These are phyloP conservation scores for Leptocoma aspasia DNA, from an alignment of 2,113 vertebrate species.

Conservation along the genomic window DNA sequence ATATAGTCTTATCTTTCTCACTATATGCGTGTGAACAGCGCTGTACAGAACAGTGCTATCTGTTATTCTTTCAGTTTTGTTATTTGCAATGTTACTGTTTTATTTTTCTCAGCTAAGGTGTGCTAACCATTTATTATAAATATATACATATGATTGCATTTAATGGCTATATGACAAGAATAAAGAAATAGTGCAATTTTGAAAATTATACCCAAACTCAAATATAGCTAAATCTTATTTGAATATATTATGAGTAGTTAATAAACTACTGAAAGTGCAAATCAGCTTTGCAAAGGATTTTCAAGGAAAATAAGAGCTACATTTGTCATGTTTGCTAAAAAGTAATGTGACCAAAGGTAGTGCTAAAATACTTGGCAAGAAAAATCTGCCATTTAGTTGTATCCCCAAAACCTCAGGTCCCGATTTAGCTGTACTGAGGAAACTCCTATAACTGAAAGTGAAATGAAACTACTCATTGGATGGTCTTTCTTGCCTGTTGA, in stretches of 20 bases:
- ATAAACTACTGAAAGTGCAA: neutral
- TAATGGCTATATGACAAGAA: neutral
- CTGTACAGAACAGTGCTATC: neutral
- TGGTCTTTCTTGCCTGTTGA: neutral
- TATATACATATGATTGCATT: neutral
- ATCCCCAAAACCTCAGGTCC: neutral
- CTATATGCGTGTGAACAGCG: neutral
- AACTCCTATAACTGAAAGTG: neutral
- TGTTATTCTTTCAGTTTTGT: neutral
- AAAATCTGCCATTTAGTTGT: conserved; percentile 30
- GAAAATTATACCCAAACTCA: neutral
- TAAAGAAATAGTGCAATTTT: neutral
- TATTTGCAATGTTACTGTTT: neutral
- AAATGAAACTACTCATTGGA: neutral
- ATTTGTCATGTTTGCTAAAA: neutral
- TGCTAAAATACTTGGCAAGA: neutral
- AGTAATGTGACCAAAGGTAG: neutral
- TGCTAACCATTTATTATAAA: neutral
- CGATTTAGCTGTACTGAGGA: neutral
- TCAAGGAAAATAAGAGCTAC: neutral
- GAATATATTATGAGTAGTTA: neutral
- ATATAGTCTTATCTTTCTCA: neutral
- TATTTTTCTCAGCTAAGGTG: neutral
- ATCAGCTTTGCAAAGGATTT: neutral
- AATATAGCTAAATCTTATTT: neutral